Evolutionary conservation across 2,888 invertebrate genomes (phyloP).

Genomic region (Neoitamus cyanurus): DNA sequence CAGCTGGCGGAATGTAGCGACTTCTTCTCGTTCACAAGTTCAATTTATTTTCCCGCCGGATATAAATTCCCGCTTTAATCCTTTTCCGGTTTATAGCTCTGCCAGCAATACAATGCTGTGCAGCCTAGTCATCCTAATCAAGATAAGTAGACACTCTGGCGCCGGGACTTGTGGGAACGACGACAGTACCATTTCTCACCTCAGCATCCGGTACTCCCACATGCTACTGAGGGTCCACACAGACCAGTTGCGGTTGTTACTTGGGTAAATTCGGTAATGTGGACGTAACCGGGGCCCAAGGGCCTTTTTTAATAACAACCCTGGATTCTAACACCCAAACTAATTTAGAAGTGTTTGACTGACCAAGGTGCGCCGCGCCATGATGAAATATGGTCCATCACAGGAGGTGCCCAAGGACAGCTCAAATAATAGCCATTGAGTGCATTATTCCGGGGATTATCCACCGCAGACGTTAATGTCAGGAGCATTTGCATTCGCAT

Average conservation of each 20-base stretch:
- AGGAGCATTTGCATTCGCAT: conserved; percentile 46
- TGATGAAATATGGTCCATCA: not conserved
- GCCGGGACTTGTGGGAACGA: not conserved
- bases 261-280: not conserved
- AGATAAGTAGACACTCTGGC: conserved; percentile 39
- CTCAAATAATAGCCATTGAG: conserved; percentile 1
- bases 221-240: not conserved
- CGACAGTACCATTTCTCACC: conserved; percentile 26
- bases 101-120: not conserved
- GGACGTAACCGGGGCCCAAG: not conserved
- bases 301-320: not conserved
- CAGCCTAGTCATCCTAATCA: conserved; percentile 36
- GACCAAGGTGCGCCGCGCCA: not conserved
- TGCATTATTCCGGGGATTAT: conserved; percentile 31
- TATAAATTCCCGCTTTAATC: conserved; percentile 38
- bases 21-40: conserved; percentile 26
- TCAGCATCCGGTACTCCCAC: not conserved
- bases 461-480: conserved; percentile 33
- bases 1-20: not conserved
- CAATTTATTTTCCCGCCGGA: conserved; percentile 36
- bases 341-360: conserved; percentile 10
- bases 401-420: not conserved
- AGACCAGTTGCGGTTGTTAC: not conserved
- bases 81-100: conserved; percentile 37
- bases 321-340: not conserved